phyloP scores from a whole-genome alignment of 2,888 invertebrate species.

The Troides oblongomaculatus region DNA sequence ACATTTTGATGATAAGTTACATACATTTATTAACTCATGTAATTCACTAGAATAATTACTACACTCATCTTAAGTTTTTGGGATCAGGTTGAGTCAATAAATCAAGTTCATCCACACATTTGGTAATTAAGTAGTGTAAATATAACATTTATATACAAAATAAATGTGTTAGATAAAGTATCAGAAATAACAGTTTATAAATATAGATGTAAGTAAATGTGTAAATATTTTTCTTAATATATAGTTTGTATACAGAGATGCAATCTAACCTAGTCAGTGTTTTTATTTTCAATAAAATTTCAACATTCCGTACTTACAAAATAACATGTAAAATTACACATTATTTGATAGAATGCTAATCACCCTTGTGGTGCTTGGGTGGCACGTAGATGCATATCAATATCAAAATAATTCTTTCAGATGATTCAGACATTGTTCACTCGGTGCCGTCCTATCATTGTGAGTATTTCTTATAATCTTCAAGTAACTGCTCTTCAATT shows the following conservation, averaged over 20 bases:
- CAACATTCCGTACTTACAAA: background rate
- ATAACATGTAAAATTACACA: background rate
- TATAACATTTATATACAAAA: too few species aligned
- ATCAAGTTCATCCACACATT: background rate
- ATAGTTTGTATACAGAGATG: background rate
- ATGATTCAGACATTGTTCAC: slow-evolving; percentile 67
- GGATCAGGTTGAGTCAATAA: too few species aligned
- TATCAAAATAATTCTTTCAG: slow-evolving; percentile 66
- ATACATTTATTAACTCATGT: background rate
- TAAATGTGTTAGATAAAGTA: too few species aligned
- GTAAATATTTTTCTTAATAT: background rate
- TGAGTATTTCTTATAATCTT: slow-evolving; percentile 51
- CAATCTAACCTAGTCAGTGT: background rate
- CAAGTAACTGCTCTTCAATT: background rate
- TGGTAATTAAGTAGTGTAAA: background rate
- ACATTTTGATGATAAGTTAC: background rate
- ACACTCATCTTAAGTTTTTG: too few species aligned
- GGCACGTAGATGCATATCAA: slow-evolving; percentile 45
- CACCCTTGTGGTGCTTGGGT: slow-evolving; percentile 38
- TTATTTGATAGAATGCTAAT: slow-evolving; percentile 25
- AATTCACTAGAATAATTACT: too few species aligned
- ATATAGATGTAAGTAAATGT: background rate
- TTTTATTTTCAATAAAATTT: background rate
- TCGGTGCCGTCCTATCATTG: slow-evolving; percentile 62
- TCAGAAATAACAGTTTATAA: background rate